A percentile compares a stretch with the other conserved stretches of the same genome.
phyloP scores from a whole-genome alignment of 2,888 invertebrate genomes.

The Danaus chrysippus region DNA sequence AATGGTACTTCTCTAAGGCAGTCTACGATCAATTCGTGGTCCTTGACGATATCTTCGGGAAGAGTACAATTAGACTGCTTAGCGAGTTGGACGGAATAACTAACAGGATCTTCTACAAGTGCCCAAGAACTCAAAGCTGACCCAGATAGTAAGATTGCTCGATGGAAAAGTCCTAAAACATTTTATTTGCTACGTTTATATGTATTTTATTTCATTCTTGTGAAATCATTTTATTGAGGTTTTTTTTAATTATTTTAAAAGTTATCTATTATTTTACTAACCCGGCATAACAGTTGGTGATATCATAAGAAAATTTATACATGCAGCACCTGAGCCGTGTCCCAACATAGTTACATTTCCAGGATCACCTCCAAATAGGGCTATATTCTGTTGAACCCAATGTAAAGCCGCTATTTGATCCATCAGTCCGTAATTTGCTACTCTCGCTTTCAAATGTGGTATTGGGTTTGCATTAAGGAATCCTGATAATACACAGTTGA shows the following conservation, averaged over 20 bases:
- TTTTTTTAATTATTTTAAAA: no score
- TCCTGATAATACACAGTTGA: constrained; percentile 71
- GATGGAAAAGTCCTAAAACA: constrained; percentile 87
- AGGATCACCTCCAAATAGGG: constrained; percentile 95
- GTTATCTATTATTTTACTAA: constrained; percentile 39
- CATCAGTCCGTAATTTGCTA: constrained; percentile 98
- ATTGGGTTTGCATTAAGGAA: constrained; percentile 94
- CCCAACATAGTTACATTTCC: constrained; percentile 96
- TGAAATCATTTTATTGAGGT: neutral
- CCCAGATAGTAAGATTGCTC: constrained; percentile 91
- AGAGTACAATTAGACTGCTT: constrained; percentile 90
- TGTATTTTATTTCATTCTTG: neutral
- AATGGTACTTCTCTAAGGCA: constrained; percentile 88
- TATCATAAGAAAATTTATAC: constrained; percentile 98
- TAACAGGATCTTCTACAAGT: constrained; percentile 90
- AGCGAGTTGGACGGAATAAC: constrained; percentile 89
- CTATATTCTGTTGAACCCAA: constrained; percentile 98
- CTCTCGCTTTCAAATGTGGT: constrained; percentile 90
- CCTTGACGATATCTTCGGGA: constrained; percentile 88
- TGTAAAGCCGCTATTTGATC: constrained; percentile 98
- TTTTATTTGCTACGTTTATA: neutral
- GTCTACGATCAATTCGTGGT: constrained; percentile 91
- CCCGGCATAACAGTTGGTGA: constrained; percentile 93
- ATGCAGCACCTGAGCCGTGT: constrained; percentile 97
- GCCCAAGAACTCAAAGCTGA: constrained; percentile 95